Evolutionary conservation across 2,113 vertebrate species (phyloP), one percentile per base, ranked within the genome.

Genomic region (Mohoua ochrocephala): DNA sequence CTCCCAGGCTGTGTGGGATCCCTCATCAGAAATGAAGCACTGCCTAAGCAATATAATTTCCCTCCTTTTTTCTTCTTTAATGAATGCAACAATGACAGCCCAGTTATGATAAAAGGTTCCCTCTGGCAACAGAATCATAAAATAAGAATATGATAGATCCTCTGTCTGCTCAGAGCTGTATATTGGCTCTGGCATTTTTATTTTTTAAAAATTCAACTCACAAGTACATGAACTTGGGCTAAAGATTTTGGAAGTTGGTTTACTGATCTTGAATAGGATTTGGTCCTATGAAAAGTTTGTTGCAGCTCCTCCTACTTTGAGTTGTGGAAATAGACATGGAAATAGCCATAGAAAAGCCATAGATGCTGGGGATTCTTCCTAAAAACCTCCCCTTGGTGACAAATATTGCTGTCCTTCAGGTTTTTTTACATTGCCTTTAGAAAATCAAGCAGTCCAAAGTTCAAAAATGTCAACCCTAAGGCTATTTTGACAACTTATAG

Each of bases 31-130:
- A 92, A 56, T 59, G 27, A 73, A 87, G 41, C n/a, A 17, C 27
- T 49, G 74, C 52, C 67, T 44, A 19, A 71, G 57, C 41, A 91
- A 73, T 67, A 56, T 20, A 8, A 68, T 63, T 50, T 68, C 44
- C 11, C n/a, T 70, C 28, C 64, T 52, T 27, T 37, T 42, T 64
- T 65, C 49, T 31, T 17, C n/a, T 84, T 74, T 89, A 89, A 95
- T 93, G 93, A 94, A 87, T 77, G 74, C 60, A 94, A 93, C 42
- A 93, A 33, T 56, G 87, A 57, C 69, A 60, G 71, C 81, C 87
- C 70, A 84, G 27, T 57, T 84, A 57, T 33, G 75, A 78, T 70
- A 59, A 87, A 93, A 87, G 23, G 35, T 45, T 82, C 82, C 71
- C 77, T 86, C 73, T 35, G 52, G 78, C 74, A 79, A 75, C 81